Base-by-base conservation (phyloP, 2,113 vertebrate species). In the Labeo rohita region DNA sequence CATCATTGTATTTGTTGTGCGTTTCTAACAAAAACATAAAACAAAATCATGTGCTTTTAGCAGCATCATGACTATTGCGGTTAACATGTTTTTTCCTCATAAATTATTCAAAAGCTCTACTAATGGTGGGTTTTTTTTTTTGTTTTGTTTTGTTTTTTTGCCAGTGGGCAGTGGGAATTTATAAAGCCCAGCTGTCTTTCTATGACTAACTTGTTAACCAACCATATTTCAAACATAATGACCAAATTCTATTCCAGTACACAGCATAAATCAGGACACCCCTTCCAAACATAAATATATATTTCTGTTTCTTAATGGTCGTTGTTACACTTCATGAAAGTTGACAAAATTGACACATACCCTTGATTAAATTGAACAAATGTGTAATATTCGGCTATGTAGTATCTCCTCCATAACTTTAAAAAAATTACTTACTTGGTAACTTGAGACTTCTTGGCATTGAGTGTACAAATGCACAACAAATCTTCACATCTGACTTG, bases 31-130 rank as follows among this genome's bases (percentile, higher is more conserved):
- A 66, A 36, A 36, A 15, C 12, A 4, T 43, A 10, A 43, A 21
- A 39, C 8, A 21, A 43, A 72, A 21, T 39, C 68, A 28, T 43
- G 9, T 74, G 72, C 43, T 47, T n/a, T 23, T 47, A 73, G 72
- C 43, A 7, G 13, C 43, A 74, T 23, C 21, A 49, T 28, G 43
- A 23, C 45, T 74, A 21, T 23, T 74, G 16, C 43, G 16, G 36
- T 21, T 45, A 72, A 0, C 18, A 39, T 43, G 36, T 68, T 68
- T 36, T 43, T 72, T 23, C 5, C 5, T 6, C 21, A 74, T 74
- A 7, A 74, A 74, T 74, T 74, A 74, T 74, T 74, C 21, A 74
- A 49, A 47, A 49, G 72, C 45, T 47, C 49, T 74, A 13, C 72
- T 73, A 73, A 47, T 73, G 43, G 9, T 47, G 18, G 28, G 28